Conservation (phyloP, 2,797 vertebrate species). For the Zonotrichia albicollis region DNA sequence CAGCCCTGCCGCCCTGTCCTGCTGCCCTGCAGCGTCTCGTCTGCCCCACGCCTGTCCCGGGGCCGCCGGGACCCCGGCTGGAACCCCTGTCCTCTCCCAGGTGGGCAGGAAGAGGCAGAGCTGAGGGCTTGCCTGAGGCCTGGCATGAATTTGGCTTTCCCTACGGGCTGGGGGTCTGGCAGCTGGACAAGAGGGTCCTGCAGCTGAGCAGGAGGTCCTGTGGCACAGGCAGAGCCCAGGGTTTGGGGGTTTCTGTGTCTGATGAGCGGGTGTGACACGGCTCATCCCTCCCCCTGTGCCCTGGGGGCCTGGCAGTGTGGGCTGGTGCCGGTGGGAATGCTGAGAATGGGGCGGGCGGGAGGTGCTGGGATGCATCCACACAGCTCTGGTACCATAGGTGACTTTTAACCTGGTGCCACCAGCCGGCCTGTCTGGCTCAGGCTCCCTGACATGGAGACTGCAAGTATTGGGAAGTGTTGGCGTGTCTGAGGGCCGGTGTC, state of each 20-base stretch:
- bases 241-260: background rate
- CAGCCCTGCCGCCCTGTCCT: background rate
- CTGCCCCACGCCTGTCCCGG: fast-evolving
- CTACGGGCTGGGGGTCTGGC: fast-evolving
- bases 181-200: fast-evolving
- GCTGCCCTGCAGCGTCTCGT: background rate
- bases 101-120: background rate
- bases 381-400: background rate
- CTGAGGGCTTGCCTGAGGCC: background rate
- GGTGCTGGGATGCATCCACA: background rate
- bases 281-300: fast-evolving
- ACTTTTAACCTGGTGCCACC: background rate
- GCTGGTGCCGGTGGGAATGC: fast-evolving
- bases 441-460: background rate
- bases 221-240: fast-evolving
- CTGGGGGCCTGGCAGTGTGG: background rate
- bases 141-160: background rate
- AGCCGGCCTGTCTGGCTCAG: background rate
- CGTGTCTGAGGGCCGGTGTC: background rate
- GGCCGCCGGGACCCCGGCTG: background rate
- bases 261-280: fast-evolving
- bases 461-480: background rate
- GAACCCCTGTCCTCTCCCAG: background rate
- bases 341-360: fast-evolving
- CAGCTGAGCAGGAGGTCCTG: background rate